Conservation (phyloP, 1,140 invertebrate species). For the Zaprionus gabonicus region DNA sequence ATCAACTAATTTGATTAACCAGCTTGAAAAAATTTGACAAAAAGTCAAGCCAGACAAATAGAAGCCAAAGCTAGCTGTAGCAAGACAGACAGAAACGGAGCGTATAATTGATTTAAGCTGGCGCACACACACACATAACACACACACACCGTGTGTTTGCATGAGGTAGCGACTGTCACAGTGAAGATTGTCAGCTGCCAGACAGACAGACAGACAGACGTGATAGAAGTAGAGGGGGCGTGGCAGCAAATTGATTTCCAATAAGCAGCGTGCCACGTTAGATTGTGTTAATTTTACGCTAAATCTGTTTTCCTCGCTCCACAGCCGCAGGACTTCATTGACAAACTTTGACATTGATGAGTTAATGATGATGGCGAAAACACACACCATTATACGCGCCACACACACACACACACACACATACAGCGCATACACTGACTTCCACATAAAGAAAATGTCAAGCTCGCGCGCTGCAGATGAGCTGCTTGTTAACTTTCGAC, state of each 20-base stretch:
- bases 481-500: slow-evolving; percentile 43
- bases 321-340: slow-evolving; percentile 62
- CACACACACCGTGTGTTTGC: slow-evolving; percentile 26
- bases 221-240: not conserved
- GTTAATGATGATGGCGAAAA: slow-evolving; percentile 74
- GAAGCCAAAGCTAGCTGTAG: slow-evolving; percentile 24
- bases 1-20: slow-evolving; percentile 54
- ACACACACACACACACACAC: slow-evolving; percentile 22
- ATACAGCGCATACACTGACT: slow-evolving; percentile 21
- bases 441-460: slow-evolving; percentile 63
- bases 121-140: slow-evolving; percentile 36
- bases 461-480: slow-evolving; percentile 11
- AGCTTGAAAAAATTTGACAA: slow-evolving; percentile 15
- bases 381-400: slow-evolving; percentile 25
- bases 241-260: slow-evolving; percentile 74
- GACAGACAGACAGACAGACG: slow-evolving; percentile 22
- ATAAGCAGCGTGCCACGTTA: slow-evolving; percentile 62
- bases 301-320: slow-evolving; percentile 68
- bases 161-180: slow-evolving; percentile 15
- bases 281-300: slow-evolving; percentile 82
- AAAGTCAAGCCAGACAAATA: slow-evolving; percentile 14
- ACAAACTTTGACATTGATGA: slow-evolving; percentile 82
- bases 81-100: slow-evolving; percentile 42
- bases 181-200: slow-evolving; percentile 44
- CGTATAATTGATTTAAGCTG: slow-evolving; percentile 75